These are phyloP conservation scores for Corticium candelabrum DNA, from an alignment of 37 sponge, comb jelly and placozoan genomes.

Conservation along the genomic window DNA sequence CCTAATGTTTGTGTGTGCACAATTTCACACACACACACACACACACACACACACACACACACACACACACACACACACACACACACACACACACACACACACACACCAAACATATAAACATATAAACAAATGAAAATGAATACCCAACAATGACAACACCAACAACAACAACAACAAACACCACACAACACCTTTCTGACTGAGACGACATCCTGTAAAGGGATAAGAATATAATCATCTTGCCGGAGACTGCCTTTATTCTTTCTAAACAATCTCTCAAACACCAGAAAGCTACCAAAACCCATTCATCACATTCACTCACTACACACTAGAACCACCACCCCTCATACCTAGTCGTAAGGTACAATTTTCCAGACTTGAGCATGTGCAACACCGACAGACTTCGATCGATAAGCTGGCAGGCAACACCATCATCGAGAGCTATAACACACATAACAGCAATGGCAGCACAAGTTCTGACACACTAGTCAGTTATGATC, in stretches of 20 bases:
- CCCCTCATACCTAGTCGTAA: conserved; percentile 52
- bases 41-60: too few species aligned
- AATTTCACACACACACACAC: too few species aligned
- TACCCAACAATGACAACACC: too few species aligned
- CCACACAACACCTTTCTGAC: conserved; percentile 36
- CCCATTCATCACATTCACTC: background rate
- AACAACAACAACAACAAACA: too few species aligned
- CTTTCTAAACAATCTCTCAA: conserved; percentile 23
- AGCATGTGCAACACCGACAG: background rate
- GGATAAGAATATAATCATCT: conserved; percentile 28
- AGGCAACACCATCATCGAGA: background rate
- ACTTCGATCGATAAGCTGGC: background rate
- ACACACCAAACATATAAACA: background rate
- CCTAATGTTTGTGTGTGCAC: too few species aligned
- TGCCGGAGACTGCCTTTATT: background rate
- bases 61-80: too few species aligned
- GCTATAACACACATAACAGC: background rate
- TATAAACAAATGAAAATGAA: too few species aligned
- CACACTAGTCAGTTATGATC: background rate
- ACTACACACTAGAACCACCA: background rate
- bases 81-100: too few species aligned
- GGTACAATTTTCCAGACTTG: conserved; percentile 58
- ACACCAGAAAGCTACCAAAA: conserved; percentile 38
- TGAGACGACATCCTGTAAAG: conserved; percentile 23
- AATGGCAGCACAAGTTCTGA: too few species aligned